These are phyloP conservation scores for Urocynchramus pylzowi DNA, from an alignment of 2,113 vertebrate genomes.

Conservation along the genomic window DNA sequence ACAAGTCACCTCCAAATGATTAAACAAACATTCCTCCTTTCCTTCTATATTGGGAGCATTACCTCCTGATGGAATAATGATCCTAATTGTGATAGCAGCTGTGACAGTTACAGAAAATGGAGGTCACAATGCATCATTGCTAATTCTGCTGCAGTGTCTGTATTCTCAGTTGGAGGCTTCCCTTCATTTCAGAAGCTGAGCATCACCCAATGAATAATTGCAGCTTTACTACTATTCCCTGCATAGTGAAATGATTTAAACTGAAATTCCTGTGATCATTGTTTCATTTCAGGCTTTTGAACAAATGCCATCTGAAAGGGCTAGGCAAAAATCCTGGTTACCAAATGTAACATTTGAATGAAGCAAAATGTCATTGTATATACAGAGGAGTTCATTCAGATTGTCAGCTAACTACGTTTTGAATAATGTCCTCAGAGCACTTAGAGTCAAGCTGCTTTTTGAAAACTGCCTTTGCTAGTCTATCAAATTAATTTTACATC, in stretches of 20 bases:
- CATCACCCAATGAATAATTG: slow-evolving; percentile 1
- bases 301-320: not conserved
- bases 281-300: not conserved
- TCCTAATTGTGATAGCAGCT: not conserved
- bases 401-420: not conserved
- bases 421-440: not conserved
- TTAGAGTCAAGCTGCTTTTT: not conserved
- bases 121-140: not conserved
- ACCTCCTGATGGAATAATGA: not conserved
- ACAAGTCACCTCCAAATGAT: not conserved
- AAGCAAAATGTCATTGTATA: not conserved
- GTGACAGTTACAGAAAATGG: not conserved
- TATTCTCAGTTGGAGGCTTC: not conserved
- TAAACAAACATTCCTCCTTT: not conserved
- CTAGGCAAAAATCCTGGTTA: not conserved
- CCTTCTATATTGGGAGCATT: not conserved
- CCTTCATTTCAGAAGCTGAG: not conserved
- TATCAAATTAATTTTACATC: not conserved
- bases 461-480: not conserved
- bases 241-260: not conserved
- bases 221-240: not conserved
- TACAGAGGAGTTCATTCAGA: not conserved
- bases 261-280: not conserved
- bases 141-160: not conserved
- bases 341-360: not conserved